Evolutionary conservation across 64 coral and sea anemone species (phyloP).

Genomic region (Astreopora myriophthalma): DNA sequence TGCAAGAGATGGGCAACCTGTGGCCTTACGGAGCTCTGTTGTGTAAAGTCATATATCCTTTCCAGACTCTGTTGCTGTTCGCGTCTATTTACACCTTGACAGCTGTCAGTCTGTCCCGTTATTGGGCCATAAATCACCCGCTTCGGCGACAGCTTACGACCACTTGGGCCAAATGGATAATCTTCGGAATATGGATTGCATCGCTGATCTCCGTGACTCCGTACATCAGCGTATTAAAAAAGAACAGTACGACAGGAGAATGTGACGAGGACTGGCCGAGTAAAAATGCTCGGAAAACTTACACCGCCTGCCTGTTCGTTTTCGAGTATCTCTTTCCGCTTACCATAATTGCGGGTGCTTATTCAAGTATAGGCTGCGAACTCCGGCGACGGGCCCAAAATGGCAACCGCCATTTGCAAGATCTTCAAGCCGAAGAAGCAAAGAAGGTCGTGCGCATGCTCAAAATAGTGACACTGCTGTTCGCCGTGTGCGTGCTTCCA

Average conservation of each 20-base stretch:
- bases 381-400: conserved; percentile 16
- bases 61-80: conserved; percentile 63
- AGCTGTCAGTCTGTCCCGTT: conserved; percentile 73
- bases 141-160: conserved; percentile 48
- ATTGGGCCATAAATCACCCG: conserved; percentile 78
- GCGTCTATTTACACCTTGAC: conserved; percentile 80
- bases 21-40: conserved; percentile 79
- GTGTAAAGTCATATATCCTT: conserved; percentile 65
- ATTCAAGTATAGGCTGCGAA: conserved; percentile 57
- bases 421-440: conserved; percentile 44
- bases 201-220: conserved; percentile 55
- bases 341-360: conserved; percentile 44
- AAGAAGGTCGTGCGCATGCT: conserved; percentile 71
- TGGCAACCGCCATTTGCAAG: conserved; percentile 11
- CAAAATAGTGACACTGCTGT: conserved; percentile 50
- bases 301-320: conserved; percentile 50
- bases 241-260: background rate
- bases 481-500: conserved; percentile 65
- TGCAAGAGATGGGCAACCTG: conserved; percentile 47
- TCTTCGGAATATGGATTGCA: conserved; percentile 55
- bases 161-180: conserved; percentile 31
- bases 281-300: conserved; percentile 12
- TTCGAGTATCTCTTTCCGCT: conserved; percentile 73
- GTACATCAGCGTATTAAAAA: conserved; percentile 37
- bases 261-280: conserved; percentile 62